Base-by-base conservation (phyloP, 2,113 vertebrate species). In the Daboia siamensis region DNA sequence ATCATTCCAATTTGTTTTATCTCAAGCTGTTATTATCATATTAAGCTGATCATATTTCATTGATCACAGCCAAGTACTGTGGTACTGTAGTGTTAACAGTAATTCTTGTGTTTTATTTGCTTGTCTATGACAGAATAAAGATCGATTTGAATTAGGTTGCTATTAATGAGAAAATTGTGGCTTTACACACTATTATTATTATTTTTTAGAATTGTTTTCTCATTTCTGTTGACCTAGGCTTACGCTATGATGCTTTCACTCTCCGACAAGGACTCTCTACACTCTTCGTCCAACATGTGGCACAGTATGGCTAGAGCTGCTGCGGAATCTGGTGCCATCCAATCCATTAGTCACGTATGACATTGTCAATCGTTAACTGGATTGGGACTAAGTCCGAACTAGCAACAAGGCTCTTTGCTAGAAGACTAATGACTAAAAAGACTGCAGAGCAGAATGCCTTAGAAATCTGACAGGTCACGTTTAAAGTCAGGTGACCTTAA, bases 161-260 rank as follows among this genome's bases (percentile, higher is more conserved):
- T 33, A 46, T 55, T 69, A 10, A 48, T 12, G 86, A 48, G 17
- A 55, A 61, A 92, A 88, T 39, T 3, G 55, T 4, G 52, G 52
- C 4, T 57, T 8, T 46, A 80, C 17, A 29, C 6, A 48, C n/a
- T 48, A 74, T 56, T 86, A 12, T 0, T 95, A 80, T 87, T 69
- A 23, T 94, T 94, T 91, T 91, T 64, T n/a, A 21, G 90, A 80
- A 80, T 80, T 80, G 61, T 96, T 95, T 88, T 6, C 64, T 95
- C 7, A 80, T 80, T 80, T 80, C 69, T 89, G 94, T 92, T 88
- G 95, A 92, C 94, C 0, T 46, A 99, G 99, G 99, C 99, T 0
- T 99, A 99, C 3, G 98, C 99, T 94, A 99, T 99, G 99, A 99
- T 99, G 99, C 97, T 99, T 94, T 99, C 99, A 85, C 96, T 99